These are phyloP conservation scores for Acanthiza pusilla DNA, from an alignment of 2,797 vertebrate genomes.

Conservation along the genomic window DNA sequence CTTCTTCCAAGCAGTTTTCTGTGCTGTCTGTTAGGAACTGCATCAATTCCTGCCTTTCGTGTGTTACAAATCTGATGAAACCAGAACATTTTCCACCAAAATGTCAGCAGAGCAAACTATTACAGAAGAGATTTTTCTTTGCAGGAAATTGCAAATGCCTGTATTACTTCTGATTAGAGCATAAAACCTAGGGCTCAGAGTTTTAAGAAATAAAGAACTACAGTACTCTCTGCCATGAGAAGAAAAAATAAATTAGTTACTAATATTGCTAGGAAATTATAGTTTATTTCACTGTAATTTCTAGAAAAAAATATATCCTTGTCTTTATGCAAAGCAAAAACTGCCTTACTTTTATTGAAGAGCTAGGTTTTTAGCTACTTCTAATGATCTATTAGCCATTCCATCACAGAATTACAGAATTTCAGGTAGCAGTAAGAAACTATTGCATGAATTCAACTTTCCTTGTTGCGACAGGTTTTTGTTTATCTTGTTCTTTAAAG, in stretches of 20 bases:
- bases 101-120: background rate
- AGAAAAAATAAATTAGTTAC: background rate
- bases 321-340: background rate
- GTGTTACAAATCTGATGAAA: background rate
- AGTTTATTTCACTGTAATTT: background rate
- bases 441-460: background rate
- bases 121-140: background rate
- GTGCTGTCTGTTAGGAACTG: background rate
- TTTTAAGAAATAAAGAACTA: background rate
- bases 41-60: background rate
- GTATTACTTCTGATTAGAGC: background rate
- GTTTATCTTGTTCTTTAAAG: background rate
- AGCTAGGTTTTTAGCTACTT: background rate
- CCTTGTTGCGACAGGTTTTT: background rate
- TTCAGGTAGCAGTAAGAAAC: background rate
- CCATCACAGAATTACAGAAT: background rate
- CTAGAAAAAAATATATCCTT: background rate
- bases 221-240: background rate
- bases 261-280: background rate
- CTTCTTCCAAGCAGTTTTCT: background rate
- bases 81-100: background rate
- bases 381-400: background rate
- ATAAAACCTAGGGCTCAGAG: background rate
- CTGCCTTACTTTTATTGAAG: background rate
- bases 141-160: background rate